Base-by-base conservation (phyloP, 2,113 vertebrate species). In the Gopherus evgoodei region DNA sequence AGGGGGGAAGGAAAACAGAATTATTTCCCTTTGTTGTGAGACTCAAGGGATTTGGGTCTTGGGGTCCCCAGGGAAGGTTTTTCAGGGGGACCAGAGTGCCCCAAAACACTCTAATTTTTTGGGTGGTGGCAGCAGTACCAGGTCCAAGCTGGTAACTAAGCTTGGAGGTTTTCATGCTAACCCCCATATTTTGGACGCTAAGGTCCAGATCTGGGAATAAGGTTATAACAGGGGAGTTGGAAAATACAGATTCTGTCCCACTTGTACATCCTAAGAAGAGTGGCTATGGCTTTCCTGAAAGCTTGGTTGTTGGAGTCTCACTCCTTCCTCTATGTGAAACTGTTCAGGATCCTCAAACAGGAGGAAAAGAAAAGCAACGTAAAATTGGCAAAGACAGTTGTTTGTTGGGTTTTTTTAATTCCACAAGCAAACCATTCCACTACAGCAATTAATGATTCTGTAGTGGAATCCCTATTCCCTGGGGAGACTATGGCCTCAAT, bases 191-290 rank as follows among this genome's bases (percentile, higher is more conserved):
- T n/a, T n/a, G n/a, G n/a, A n/a, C n/a, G n/a, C n/a, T n/a, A n/a
- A n/a, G n/a, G n/a, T n/a, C n/a, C n/a, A n/a, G n/a, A n/a, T n/a
- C n/a, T n/a, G n/a, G n/a, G n/a, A n/a, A n/a, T n/a, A n/a, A n/a
- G n/a, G n/a, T n/a, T n/a, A n/a, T n/a, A n/a, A n/a, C n/a, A n/a
- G 82, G 79, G 87, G 47, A 0, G 0, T 17, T 42, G 27, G 5
- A 2, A 59, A 1, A 79, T 86, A 2, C 47, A 84, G 27, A 69
- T 80, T 0, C 21, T 35, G 76, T 24, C 3, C 0, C 0, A 2
- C 0, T 1, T 35, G 89, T 89, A 42, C 81, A 87, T 31, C 27
- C 24, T 16, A 56, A 47, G 31, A 86, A 89, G 52, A 81, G 47
- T 69, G 69, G 69, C 79, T 9, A 35, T 49, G 3, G 1, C 6